Percentiles rank a stretch among this genome's conserved stretches.
These are phyloP conservation scores for Oligia fasciuncula DNA, from an alignment of 2,888 invertebrate genomes.

Conservation along the genomic window DNA sequence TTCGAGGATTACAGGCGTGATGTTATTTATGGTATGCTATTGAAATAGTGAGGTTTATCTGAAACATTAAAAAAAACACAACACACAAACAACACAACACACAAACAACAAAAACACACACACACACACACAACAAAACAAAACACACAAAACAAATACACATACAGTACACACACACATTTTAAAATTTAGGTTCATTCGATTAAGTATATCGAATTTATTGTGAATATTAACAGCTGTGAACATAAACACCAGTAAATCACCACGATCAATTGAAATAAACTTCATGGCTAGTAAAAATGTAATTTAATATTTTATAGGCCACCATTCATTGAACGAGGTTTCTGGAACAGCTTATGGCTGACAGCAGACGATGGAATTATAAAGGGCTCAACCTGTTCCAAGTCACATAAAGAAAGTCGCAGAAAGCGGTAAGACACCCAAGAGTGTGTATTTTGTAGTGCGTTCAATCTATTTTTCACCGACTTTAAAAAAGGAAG, in stretches of 20 bases:
- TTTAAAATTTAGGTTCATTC: neutral
- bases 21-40: neutral
- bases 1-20: neutral
- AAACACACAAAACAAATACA: too few species aligned
- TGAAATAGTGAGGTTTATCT: neutral
- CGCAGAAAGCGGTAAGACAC: neutral
- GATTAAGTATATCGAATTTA: constrained; percentile 12
- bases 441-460: neutral
- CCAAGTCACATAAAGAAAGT: constrained; percentile 19
- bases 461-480: neutral
- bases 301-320: constrained; percentile 55
- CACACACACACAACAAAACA: too few species aligned
- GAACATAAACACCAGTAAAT: constrained; percentile 50
- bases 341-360: constrained; percentile 43
- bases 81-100: too few species aligned
- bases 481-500: too few species aligned
- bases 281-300: constrained; percentile 40
- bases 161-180: too few species aligned
- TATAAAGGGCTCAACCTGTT: constrained; percentile 49
- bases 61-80: too few species aligned
- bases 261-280: constrained; percentile 47
- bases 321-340: constrained; percentile 37
- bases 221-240: constrained; percentile 18
- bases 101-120: too few species aligned
- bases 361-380: constrained; percentile 34